phyloP scores from a whole-genome alignment of 2,888 invertebrate genomes.

The Xylocampa areola region DNA sequence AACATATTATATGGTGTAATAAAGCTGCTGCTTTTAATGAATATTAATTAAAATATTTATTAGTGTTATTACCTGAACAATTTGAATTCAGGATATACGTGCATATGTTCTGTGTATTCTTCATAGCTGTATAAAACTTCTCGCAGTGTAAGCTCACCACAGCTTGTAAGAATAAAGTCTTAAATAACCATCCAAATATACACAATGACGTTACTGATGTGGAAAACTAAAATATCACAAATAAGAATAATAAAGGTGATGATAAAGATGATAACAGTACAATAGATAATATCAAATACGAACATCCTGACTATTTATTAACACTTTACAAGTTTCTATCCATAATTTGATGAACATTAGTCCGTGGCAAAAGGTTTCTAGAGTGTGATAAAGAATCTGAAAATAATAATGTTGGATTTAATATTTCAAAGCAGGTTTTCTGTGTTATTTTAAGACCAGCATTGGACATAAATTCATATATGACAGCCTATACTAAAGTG shows the following conservation, averaged over 20 bases:
- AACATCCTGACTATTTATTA: neutral
- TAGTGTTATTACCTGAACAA: conserved; percentile 4
- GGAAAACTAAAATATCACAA: neutral
- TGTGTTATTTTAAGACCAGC: no score
- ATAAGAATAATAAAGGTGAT: neutral
- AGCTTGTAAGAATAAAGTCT: neutral
- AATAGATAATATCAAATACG: neutral
- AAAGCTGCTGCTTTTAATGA: no score
- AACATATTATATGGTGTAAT: no score
- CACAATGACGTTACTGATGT: neutral
- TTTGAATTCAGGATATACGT: neutral
- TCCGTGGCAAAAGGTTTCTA: neutral
- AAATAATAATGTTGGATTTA: neutral
- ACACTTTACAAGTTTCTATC: neutral
- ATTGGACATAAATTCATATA: no score
- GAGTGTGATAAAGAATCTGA: neutral
- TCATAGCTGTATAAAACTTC: neutral
- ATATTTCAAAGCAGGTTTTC: neutral
- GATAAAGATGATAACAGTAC: neutral
- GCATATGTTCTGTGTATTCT: neutral
- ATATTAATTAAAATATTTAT: no score
- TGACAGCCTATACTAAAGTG: no score
- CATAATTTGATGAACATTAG: neutral
- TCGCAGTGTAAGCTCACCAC: neutral
- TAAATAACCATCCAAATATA: neutral